Conservation (phyloP, 1,140 invertebrate genomes). For the Drosophila fuyamai region DNA sequence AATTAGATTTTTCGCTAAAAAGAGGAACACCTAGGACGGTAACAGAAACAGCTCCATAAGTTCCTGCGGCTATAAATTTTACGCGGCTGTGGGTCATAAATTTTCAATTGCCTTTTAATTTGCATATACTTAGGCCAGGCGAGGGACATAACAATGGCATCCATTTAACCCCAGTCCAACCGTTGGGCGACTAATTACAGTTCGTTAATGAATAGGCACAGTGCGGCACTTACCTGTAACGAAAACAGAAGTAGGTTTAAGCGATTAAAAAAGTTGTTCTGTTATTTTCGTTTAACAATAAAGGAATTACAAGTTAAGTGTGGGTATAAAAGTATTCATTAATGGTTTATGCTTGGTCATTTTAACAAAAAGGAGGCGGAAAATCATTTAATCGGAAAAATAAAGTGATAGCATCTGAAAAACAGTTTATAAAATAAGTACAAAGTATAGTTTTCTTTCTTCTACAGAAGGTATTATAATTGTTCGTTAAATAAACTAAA, state of each 20-base stretch:
- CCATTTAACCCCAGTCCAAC: slow-evolving; percentile 23
- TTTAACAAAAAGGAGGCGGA: background rate
- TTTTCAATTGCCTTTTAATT: slow-evolving; percentile 81
- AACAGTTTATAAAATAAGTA: too few species aligned
- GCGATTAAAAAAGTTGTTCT: slow-evolving; percentile 25
- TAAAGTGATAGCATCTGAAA: background rate
- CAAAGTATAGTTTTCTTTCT: background rate
- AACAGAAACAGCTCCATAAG: slow-evolving; percentile 13
- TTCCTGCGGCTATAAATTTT: slow-evolving; percentile 64
- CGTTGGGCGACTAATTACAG: slow-evolving; percentile 64
- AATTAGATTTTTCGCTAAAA: slow-evolving; percentile 22
- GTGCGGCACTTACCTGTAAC: slow-evolving; percentile 61
- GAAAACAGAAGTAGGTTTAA: slow-evolving; percentile 12
- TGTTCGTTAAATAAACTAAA: background rate
- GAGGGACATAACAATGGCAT: slow-evolving; percentile 46
- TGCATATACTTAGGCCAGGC: slow-evolving; percentile 64
- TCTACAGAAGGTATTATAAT: background rate
- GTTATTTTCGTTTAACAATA: slow-evolving; percentile 16
- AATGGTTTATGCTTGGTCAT: background rate
- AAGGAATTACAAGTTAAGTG: background rate
- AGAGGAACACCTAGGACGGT: slow-evolving; percentile 5
- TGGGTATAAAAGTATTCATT: background rate
- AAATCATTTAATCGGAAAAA: background rate
- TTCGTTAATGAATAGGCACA: slow-evolving; percentile 66
- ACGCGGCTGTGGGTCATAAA: slow-evolving; percentile 67